Evolutionary conservation across 2,113 vertebrate genomes (phyloP).

Genomic region (Seriola quinqueradiata): DNA sequence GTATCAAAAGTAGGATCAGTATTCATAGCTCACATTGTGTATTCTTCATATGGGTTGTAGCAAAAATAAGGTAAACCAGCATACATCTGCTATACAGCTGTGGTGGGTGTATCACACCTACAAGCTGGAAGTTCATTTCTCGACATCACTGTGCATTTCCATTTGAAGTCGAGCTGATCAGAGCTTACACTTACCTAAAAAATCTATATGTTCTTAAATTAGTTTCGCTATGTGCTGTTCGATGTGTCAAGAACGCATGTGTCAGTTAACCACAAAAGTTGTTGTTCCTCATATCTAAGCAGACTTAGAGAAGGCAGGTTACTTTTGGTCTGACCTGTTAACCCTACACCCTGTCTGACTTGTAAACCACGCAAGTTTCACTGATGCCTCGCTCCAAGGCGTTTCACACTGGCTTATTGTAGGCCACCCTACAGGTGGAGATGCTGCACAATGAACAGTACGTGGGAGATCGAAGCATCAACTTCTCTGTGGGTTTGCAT

Average conservation of each 20-base stretch:
- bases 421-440: neutral
- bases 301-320: too few relatives aligned
- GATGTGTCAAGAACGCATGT: neutral
- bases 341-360: neutral
- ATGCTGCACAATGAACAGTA: neutral
- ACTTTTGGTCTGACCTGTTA: neutral
- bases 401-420: neutral
- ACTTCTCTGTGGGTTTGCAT: constrained; percentile 41
- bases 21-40: neutral
- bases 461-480: neutral
- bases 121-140: neutral
- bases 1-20: neutral
- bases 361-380: constrained; percentile 24
- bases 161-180: neutral
- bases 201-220: too few relatives aligned
- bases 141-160: constrained; percentile 33
- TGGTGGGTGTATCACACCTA: constrained; percentile 20
- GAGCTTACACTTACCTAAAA: neutral
- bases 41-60: neutral
- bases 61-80: neutral
- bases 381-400: neutral
- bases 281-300: neutral
- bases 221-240: neutral
- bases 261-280: neutral
- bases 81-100: neutral